These are phyloP conservation scores for Pecten maximus DNA, from an alignment of 2,888 invertebrate genomes.

Conservation along the genomic window DNA sequence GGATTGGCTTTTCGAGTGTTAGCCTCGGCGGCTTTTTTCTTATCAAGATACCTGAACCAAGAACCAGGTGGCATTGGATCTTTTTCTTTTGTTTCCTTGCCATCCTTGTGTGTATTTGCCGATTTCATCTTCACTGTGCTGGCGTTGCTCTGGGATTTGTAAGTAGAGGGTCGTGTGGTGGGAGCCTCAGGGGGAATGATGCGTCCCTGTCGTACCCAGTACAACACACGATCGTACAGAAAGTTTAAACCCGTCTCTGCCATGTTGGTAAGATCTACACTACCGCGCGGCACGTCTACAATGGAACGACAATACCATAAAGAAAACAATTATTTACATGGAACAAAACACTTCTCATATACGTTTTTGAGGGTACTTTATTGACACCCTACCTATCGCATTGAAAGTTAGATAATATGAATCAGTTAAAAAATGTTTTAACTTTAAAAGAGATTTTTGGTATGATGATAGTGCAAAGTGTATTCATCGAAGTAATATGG, in stretches of 20 bases:
- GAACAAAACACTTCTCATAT: too few relatives aligned
- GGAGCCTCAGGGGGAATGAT: conserved; percentile 61
- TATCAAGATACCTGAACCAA: conserved; percentile 63
- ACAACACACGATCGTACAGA: conserved; percentile 67
- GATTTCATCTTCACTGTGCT: background rate
- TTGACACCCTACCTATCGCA: too few relatives aligned
- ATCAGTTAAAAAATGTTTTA: too few relatives aligned
- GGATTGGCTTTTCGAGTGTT: conserved; percentile 58
- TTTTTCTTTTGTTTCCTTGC: conserved; percentile 42
- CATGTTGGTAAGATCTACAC: conserved; percentile 56
- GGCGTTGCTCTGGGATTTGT: background rate
- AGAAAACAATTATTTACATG: background rate
- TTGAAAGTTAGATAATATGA: too few relatives aligned
- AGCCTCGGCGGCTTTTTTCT: conserved; percentile 62
- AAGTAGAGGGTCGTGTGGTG: conserved; percentile 52
- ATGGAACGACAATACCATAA: background rate
- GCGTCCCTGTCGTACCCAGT: conserved; percentile 68
- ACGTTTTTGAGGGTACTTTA: too few relatives aligned
- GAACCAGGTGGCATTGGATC: conserved; percentile 57
- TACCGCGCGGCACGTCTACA: background rate
- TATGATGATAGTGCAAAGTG: too few relatives aligned
- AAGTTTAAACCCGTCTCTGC: conserved; percentile 67
- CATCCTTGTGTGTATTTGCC: conserved; percentile 39
- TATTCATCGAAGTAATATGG: too few relatives aligned
- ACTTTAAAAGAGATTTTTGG: too few relatives aligned